Base-by-base conservation (phyloP, 2,113 vertebrate genomes). In the Solea solea region DNA sequence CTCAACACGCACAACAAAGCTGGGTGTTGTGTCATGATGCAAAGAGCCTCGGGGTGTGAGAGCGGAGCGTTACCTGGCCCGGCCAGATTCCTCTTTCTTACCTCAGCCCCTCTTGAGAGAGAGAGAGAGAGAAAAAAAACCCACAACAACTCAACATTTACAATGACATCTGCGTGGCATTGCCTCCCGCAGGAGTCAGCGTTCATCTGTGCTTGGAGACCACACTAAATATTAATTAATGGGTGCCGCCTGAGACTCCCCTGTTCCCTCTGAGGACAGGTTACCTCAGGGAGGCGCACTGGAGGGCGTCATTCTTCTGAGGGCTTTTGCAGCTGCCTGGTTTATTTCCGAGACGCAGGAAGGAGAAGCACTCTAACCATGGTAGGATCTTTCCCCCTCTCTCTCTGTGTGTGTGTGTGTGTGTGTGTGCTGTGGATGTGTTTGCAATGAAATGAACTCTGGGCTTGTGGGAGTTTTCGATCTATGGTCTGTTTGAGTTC, bases 1-100 rank as follows among this genome's bases (percentile, higher is more conserved):
- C 54, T 13, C 5, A 45, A 34, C 34, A 89, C 89, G 66, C 84
- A 63, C 62, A 88, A 90, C 16, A 53, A 54, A 44, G 9, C 46
- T 55, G 44, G 39, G 14, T 62, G 70, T 58, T 78, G 66, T 74
- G 88, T 80, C 72, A 82, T 1, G 2, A 56, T 25, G 62, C 49
- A 13, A 1, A 13, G 6, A 69, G 55, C 77, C 76, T 40, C 13
- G 13, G 81, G 90, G 88, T 83, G 87, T 88, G 77, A 74, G 57
- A 34, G 34, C 2, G 34, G 3, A 4, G 5, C 34, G 5, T 4
- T 74, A 85, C 85, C 89, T 88, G 64, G 88, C 67, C 64, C 1
- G 80, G 88, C 67, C 86, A 82, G 86, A 91, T 90, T 91, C 90
- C 86, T 60, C 67, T 34, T 63, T 5, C 13, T 34, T 6, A 28